Base-by-base conservation (phyloP, 2,888 invertebrate genomes). In the Drosophila multiciliata region DNA sequence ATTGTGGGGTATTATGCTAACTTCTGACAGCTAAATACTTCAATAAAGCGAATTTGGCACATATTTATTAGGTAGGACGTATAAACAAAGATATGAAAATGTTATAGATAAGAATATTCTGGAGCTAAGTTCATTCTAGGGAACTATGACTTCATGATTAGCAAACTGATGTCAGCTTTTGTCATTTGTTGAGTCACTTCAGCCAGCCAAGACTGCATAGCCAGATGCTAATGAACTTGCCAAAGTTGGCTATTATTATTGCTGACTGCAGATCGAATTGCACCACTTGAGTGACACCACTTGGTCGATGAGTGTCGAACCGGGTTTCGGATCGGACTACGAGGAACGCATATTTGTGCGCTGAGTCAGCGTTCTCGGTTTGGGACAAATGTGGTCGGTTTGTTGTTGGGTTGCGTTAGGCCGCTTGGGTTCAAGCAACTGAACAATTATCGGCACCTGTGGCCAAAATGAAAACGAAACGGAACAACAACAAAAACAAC, bases 181-280 rank as follows among this genome's bases (percentile, higher is more conserved):
- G 29, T 38, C 26, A 3, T 45, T 42, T 32, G 36, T 36, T 38
- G 38, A 57, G 62, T 45, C 62, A 58, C 17, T 57, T 38, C 45
- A 72, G 35, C 45, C 45, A 52, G 49, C 50, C 57, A 53, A 58
- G 66, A 66, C 67, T 45, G 53, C 61, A 42, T 50, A 23, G 20
- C 15, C 35, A 65, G 45, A 78, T 71, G 79, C 62, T 78, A 79
- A 78, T 78, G 78, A 78, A 79, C 78, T 70, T 71, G 60, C 52
- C 20, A 32, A 36, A 61, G 54, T 38, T 36, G 8, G 45, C 45
- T 35, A 26, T 9, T 54, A 26, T 9, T 54, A 40, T 23, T 40
- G 74, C 78, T 78, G 75, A 78, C 48, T 55, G 58, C 49, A 64
- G 23, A 12, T 36, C 42, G 36, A 53, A 62, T 65, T 63, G 53